A percentile compares a stretch with the other conserved stretches of the same genome.
Evolutionary conservation across 2,888 invertebrate genomes (phyloP).

Genomic region (Parelbella ahira): DNA sequence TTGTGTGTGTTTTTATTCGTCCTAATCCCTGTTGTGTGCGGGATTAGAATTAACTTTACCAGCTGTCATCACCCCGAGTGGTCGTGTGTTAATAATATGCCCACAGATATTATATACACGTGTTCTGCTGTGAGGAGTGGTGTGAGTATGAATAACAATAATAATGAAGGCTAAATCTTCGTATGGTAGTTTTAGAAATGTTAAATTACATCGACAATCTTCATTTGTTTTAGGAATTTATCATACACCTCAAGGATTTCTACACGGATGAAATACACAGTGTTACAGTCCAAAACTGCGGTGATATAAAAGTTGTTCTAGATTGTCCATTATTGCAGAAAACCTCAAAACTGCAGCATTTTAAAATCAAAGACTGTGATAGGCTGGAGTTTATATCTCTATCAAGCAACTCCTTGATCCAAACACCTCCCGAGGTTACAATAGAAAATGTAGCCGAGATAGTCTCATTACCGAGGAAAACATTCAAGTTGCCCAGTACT

Average conservation of each 20-base stretch:
- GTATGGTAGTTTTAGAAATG: too few species aligned
- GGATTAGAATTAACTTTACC: conserved; percentile 63
- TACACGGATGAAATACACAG: conserved; percentile 66
- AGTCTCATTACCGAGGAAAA: conserved; percentile 60
- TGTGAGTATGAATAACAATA: conserved; percentile 65
- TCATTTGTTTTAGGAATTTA: conserved; percentile 69
- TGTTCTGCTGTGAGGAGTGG: conserved; percentile 47
- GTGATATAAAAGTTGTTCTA: conserved; percentile 64
- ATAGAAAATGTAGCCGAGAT: conserved; percentile 73
- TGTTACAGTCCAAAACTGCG: conserved; percentile 71
- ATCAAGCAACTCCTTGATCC: conserved; percentile 46
- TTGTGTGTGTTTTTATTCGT: conserved; percentile 35
- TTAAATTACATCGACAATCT: too few species aligned
- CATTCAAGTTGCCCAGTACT: conserved; percentile 64
- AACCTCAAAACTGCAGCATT: conserved; percentile 58
- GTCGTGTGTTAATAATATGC: conserved; percentile 61
- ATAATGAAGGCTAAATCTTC: too few species aligned
- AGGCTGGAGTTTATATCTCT: conserved; percentile 58
- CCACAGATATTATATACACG: conserved; percentile 57
- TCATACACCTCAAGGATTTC: conserved; percentile 73
- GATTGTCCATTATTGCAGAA: conserved; percentile 67
- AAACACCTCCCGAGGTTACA: conserved; percentile 64
- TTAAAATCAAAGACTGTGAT: conserved; percentile 61
- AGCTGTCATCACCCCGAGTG: conserved; percentile 63
- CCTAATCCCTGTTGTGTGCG: conserved; percentile 37